Percentiles rank a stretch among this genome's conserved stretches.
phyloP scores from a whole-genome alignment of 2,888 invertebrate genomes.

The Cyaniris semiargus region DNA sequence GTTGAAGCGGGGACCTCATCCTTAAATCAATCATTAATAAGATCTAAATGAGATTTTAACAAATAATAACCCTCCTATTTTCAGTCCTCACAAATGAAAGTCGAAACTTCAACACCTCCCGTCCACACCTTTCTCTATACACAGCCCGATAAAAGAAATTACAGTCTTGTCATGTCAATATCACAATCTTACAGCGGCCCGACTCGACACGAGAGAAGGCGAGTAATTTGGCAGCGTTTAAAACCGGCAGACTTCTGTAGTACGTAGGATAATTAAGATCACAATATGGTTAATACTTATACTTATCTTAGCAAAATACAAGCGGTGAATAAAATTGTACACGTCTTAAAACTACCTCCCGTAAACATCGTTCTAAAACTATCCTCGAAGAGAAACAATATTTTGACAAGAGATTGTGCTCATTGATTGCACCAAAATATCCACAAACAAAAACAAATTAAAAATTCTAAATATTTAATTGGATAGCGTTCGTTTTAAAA shows the following conservation, averaged over 20 bases:
- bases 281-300: slow-evolving; percentile 78
- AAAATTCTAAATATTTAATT: not conserved
- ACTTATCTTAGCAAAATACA: slow-evolving; percentile 67
- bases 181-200: slow-evolving; percentile 59
- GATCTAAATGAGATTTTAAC: not conserved
- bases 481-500: not conserved
- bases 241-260: slow-evolving; percentile 58
- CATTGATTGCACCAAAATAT: not conserved
- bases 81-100: not conserved
- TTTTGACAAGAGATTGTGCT: slow-evolving; percentile 13
- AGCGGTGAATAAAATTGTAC: slow-evolving; percentile 57
- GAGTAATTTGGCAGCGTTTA: slow-evolving; percentile 65
- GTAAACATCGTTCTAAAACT: slow-evolving; percentile 26
- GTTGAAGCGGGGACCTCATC: not conserved
- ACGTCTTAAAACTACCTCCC: slow-evolving; percentile 45
- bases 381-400: slow-evolving; percentile 19
- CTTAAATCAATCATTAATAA: not conserved
- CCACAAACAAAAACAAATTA: not conserved
- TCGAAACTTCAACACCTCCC: not conserved
- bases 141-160: slow-evolving; percentile 53
- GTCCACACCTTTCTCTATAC: slow-evolving; percentile 39
- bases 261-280: slow-evolving; percentile 71
- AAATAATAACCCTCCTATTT: not conserved
- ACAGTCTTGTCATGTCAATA: slow-evolving; percentile 58
- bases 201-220: slow-evolving; percentile 54